Evolutionary conservation across 2,113 vertebrate species (phyloP), one percentile per base, ranked within the genome.

Genomic region (Callospermophilus lateralis): DNA sequence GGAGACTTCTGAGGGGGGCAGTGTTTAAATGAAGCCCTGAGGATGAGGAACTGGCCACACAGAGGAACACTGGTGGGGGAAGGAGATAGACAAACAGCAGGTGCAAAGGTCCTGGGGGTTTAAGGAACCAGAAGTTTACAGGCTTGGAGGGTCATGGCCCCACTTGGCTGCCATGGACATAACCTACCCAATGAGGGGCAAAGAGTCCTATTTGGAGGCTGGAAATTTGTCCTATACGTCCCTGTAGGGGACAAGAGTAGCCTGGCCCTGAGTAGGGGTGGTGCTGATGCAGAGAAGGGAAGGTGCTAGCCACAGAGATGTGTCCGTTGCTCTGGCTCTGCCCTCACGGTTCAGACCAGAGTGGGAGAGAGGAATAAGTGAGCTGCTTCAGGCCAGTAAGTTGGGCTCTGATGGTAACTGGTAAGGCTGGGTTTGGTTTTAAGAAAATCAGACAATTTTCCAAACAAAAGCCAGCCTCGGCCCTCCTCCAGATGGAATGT

Each of bases 151-250:
- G 26, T 67, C 63, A 65, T 17, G 79, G 34, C 72, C 28, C 19
- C 6, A 70, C 15, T 19, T 17, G 51, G 68, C 73, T 92, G 58
- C 30, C 37, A 4, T 0, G n/a, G 9, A 53, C 37, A 30, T 34
- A 34, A 8, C 17, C 20, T 81, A 39, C 26, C 8, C 0, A 0
- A 8, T 0, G 3, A 70, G 63, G 3, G 16, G 84, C 34, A 51
- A 65, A 32, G 17, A 73, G 51, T n/a, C 51, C 55, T n/a, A 1
- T 11, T 8, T 77, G 55, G 53, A 78, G 73, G 68, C 42, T 22
- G 28, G 74, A 42, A 63, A 45, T 45, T 12, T 8, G 77, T 77
- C 6, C 5, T 24, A 34, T 30, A n/a, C 0, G 0, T 39, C 45
- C 45, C 45, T 45, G 45, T 1, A 39, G 45, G 39, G n/a, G 58